Base-by-base conservation (phyloP, 2,113 vertebrate genomes). In the Sapajus apella region DNA sequence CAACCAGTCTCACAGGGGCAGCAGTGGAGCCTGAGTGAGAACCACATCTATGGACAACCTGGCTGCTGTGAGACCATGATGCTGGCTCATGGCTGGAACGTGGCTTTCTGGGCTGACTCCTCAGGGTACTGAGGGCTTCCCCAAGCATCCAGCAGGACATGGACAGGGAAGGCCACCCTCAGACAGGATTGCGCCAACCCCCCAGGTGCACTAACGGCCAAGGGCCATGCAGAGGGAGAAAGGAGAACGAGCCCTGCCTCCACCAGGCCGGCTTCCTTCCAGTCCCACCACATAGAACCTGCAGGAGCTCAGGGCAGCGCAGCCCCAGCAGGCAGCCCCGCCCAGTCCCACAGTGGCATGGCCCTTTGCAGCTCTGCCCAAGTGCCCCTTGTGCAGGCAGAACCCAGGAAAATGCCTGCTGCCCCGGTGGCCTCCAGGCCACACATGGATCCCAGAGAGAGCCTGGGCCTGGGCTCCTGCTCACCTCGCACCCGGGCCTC, bases 401-500 rank as follows among this genome's bases (percentile, higher is more conserved):
- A 58, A 82, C 23, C 43, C 40, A 4, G 55, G 21, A 50, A 35
- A 73, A 61, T 30, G 61, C 61, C 61, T 64, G 61, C 61, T 64
- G 11, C 30, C 27, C 27, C 30, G 27, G 27, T 13, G 61, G 61
- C 61, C 61, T 64, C 61, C 27, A 64, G 27, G 35, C 32, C 66
- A n/a, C 66, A n/a, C 66, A n/a, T 18, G 66, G 61, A 64, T 64
- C 27, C 61, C 1, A 2, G 27, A 64, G 27, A 2, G 7, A 5
- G 20, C 43, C 72, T 56, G 35, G 21, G n/a, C 27, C 50, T 5
- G 6, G 52, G 83, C 25, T 72, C 64, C 72, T 1, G 20, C 98
- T 98, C 66, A 99, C 99, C 99, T 99, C 99, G 99, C 13, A 99
- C 99, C 86, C 99, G 97, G 96, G 99, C 99, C 97, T 99, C 99